Evolutionary conservation across 2,797 vertebrate genomes (phyloP), one percentile per base, ranked within the genome.

Genomic region (Mus spretus): DNA sequence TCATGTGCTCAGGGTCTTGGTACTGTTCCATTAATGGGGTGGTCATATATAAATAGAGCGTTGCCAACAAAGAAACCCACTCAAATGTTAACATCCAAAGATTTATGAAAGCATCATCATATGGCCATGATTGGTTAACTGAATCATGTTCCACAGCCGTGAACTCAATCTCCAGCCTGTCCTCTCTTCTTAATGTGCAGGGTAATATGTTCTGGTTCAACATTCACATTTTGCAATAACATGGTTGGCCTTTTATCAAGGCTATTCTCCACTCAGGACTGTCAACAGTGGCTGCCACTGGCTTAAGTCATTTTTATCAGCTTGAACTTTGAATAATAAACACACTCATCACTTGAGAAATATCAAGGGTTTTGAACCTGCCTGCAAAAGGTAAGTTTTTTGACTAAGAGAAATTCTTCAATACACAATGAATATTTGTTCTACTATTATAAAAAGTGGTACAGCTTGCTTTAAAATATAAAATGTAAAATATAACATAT

Each of bases 291-390:
- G 0, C 37, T 72, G 19, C 24, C 4, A 70, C 4, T 14, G 57
- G 12, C 19, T 19, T 79, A 34, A 50, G 12, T 85, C 5, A 80
- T 70, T 79, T 79, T 85, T 44, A 79, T 70, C 47, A 4, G 31
- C 5, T 22, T 85, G 59, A 61, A 80, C 31, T 37, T 75, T 65
- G 19, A 82, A 95, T 63, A 93, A 65, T 31, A 75, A 86, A 91
- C 7, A 31, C 20, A 81, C n/a, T 63, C 24, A 8, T 37, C 65
- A 91, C 40, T 81, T 55, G 22, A 26, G 20, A 94, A 91, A 88
- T 82, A 74, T 8, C 47, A 82, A 63, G 9, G 0, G 8, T 74
- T 77, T 86, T n/a, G 8, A 96, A 53, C 3, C 12, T 55, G 47
- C 13, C 37, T 34, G 44, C 5, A 86, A 94, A 90, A 4, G 8